These are phyloP conservation scores for Muscina levida DNA, from an alignment of 2,888 invertebrate species.

Conservation along the genomic window DNA sequence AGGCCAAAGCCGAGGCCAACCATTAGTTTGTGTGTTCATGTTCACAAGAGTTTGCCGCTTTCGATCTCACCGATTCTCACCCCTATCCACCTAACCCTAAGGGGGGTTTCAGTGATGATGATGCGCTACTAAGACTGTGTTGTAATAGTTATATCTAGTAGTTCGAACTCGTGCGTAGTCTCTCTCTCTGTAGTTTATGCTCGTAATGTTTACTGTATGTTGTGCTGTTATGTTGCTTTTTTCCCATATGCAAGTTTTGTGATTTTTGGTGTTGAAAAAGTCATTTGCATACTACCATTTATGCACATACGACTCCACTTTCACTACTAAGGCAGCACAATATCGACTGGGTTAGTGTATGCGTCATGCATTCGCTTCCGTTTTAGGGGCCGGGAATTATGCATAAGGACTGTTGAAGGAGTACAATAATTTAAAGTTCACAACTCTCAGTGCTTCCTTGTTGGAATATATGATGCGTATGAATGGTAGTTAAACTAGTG, in stretches of 20 bases:
- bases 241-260: conserved; percentile 41
- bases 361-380: too few species aligned
- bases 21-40: not conserved
- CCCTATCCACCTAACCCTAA: too few species aligned
- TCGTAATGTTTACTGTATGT: not conserved
- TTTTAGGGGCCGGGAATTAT: conserved; percentile 27
- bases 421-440: conserved; percentile 41
- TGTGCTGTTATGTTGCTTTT: conserved; percentile 43
- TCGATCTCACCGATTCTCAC: not conserved
- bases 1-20: not conserved
- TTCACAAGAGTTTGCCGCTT: not conserved
- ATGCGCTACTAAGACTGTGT: not conserved
- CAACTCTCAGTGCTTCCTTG: not conserved
- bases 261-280: conserved; percentile 63
- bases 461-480: conserved; percentile 30
- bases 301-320: conserved; percentile 29
- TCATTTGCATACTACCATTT: conserved; percentile 57
- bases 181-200: not conserved
- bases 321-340: too few species aligned
- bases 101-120: too few species aligned
- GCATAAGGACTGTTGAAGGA: too few species aligned
- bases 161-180: not conserved
- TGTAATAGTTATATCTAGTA: too few species aligned
- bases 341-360: not conserved
- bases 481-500: conserved; percentile 35